Conservation (phyloP, 2,113 vertebrate genomes). For the Sturnus vulgaris region DNA sequence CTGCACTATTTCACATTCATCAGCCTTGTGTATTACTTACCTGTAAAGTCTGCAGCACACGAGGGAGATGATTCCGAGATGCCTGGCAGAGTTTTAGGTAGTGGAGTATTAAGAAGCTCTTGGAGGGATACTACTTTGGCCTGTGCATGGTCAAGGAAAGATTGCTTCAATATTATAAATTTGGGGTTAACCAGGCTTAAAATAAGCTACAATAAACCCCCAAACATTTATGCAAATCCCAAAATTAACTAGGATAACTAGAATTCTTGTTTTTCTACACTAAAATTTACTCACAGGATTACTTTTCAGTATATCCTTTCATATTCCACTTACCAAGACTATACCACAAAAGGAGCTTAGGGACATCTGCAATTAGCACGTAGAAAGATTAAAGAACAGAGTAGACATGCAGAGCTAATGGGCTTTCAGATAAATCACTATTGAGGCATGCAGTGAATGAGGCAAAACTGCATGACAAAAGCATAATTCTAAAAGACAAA, state of each 20-base stretch:
- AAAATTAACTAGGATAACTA: neutral
- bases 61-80: constrained; percentile 62
- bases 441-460: neutral
- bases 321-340: neutral
- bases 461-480: neutral
- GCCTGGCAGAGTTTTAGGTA: constrained; percentile 74
- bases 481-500: neutral
- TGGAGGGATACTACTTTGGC: constrained; percentile 67
- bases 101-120: constrained; percentile 77
- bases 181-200: neutral
- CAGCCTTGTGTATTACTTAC: constrained; percentile 43
- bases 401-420: neutral
- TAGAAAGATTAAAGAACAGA: neutral
- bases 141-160: constrained; percentile 32
- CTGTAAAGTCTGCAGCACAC: constrained; percentile 70
- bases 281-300: neutral
- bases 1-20: neutral
- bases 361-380: neutral
- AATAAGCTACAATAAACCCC: neutral
- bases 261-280: neutral
- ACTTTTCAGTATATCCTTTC: neutral
- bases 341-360: neutral
- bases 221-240: neutral
- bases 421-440: neutral
- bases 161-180: neutral